A percentile compares a stretch with the other conserved stretches of the same genome.
These are phyloP conservation scores for Hyphantria cunea DNA, from an alignment of 1,140 invertebrate genomes.

Conservation along the genomic window DNA sequence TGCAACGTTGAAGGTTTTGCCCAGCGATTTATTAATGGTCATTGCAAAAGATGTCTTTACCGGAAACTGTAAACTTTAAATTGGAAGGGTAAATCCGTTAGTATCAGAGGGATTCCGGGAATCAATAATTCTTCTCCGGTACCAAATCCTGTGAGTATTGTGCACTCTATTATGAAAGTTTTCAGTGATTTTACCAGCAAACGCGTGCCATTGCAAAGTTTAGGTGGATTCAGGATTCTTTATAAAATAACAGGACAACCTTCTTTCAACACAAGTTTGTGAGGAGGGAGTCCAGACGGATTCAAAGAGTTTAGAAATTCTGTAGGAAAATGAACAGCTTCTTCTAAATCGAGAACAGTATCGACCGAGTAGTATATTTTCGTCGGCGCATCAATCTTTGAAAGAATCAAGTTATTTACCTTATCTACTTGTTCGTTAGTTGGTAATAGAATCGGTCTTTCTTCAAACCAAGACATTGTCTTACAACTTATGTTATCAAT, in stretches of 20 bases:
- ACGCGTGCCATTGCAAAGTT: slow-evolving; percentile 68
- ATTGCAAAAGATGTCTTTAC: slow-evolving; percentile 42
- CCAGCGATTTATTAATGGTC: slow-evolving; percentile 44
- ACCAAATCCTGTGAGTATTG: slow-evolving; percentile 40
- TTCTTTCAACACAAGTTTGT: slow-evolving; percentile 54
- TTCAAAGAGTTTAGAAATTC: slow-evolving; percentile 48
- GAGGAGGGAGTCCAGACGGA: slow-evolving; percentile 52
- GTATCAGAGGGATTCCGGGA: slow-evolving; percentile 45
- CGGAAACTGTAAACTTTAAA: slow-evolving; percentile 45
- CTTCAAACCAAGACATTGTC: slow-evolving; percentile 33
- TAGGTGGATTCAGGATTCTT: slow-evolving; percentile 64
- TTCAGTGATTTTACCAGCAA: slow-evolving; percentile 46
- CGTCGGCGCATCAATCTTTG: slow-evolving; percentile 41
- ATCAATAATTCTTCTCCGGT: slow-evolving; percentile 41
- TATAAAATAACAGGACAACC: slow-evolving; percentile 52
- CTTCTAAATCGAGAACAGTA: slow-evolving; percentile 45
- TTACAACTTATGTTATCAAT: slow-evolving; percentile 44
- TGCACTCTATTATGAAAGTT: slow-evolving; percentile 45
- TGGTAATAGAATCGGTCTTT: slow-evolving; percentile 32
- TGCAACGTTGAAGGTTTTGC: slow-evolving; percentile 28
- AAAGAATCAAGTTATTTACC: slow-evolving; percentile 43
- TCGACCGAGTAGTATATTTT: slow-evolving; percentile 50
- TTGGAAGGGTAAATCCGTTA: slow-evolving; percentile 40
- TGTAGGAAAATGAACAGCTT: slow-evolving; percentile 47
- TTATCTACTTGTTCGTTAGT: slow-evolving; percentile 48